Evolutionary conservation across 2,888 invertebrate genomes (phyloP).

Genomic region (Agapostemon virescens): DNA sequence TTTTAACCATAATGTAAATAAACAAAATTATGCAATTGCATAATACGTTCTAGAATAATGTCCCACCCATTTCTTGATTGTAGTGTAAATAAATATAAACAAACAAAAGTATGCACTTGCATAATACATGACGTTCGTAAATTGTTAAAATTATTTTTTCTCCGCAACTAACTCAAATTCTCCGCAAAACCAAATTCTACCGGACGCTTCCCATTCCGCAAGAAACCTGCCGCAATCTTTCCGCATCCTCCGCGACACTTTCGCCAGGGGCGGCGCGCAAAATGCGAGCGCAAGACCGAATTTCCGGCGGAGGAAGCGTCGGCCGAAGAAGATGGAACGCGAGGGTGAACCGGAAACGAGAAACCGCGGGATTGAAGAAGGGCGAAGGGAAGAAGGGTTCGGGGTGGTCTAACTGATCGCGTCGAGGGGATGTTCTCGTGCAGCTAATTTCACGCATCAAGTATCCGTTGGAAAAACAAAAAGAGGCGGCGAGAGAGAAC

Average conservation of each 20-base stretch:
- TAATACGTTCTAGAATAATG: too few relatives aligned
- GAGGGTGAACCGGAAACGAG: neutral
- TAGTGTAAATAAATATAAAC: too few relatives aligned
- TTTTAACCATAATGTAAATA: too few relatives aligned
- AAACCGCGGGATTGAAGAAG: slow-evolving; percentile 1
- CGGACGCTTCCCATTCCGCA: neutral
- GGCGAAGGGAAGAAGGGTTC: too few relatives aligned
- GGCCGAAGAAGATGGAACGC: neutral
- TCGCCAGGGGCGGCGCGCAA: neutral
- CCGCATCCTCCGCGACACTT: neutral
- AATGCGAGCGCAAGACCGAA: neutral
- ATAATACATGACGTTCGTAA: too few relatives aligned
- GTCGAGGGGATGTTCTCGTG: slow-evolving; percentile 13
- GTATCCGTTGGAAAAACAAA: neutral
- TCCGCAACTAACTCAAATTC: too few relatives aligned
- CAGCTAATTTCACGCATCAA: slow-evolving; percentile 17
- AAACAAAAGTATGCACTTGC: too few relatives aligned
- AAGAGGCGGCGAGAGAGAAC: neutral
- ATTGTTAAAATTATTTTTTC: too few relatives aligned
- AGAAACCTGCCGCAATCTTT: neutral
- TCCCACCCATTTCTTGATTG: too few relatives aligned
- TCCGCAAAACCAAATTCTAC: neutral
- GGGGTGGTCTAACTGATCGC: neutral
- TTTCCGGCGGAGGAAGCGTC: neutral
- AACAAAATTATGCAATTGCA: too few relatives aligned